Percentiles rank a stretch among this genome's conserved stretches.
Evolutionary conservation across 2,888 invertebrate genomes (phyloP).

Genomic region (Prosapia bicincta): DNA sequence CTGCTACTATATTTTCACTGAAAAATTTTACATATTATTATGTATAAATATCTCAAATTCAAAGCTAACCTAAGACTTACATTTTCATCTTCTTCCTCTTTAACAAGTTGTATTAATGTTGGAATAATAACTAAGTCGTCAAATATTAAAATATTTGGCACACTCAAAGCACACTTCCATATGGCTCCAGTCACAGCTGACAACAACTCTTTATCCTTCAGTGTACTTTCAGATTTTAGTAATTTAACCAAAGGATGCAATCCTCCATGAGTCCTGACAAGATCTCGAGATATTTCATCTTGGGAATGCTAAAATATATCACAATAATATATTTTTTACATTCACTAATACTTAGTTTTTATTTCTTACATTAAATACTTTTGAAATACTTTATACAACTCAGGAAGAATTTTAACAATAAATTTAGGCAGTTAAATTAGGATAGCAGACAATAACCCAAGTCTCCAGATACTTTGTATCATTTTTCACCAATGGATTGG

Average conservation of each 20-base stretch:
- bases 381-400: too few species aligned
- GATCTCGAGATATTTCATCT: constrained; percentile 71
- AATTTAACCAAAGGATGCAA: constrained; percentile 79
- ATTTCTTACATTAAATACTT: too few species aligned
- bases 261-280: constrained; percentile 82
- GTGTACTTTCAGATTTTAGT: constrained; percentile 59
- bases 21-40: too few species aligned
- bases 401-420: too few species aligned
- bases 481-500: too few species aligned
- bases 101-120: constrained; percentile 70
- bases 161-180: constrained; percentile 88
- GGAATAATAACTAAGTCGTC: constrained; percentile 67
- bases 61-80: background rate
- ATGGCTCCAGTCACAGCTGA: constrained; percentile 89
- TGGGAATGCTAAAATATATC: constrained; percentile 75
- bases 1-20: too few species aligned
- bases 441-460: too few species aligned
- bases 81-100: constrained; percentile 56
- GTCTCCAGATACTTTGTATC: too few species aligned
- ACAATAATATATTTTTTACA: too few species aligned
- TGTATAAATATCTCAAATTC: too few species aligned
- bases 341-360: too few species aligned
- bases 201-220: constrained; percentile 69
- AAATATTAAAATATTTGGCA: constrained; percentile 73
- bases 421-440: too few species aligned